Evolutionary conservation across 2,797 vertebrate genomes (phyloP), one percentile per base, ranked within the genome.

Genomic region (Crenuchus spilurus): DNA sequence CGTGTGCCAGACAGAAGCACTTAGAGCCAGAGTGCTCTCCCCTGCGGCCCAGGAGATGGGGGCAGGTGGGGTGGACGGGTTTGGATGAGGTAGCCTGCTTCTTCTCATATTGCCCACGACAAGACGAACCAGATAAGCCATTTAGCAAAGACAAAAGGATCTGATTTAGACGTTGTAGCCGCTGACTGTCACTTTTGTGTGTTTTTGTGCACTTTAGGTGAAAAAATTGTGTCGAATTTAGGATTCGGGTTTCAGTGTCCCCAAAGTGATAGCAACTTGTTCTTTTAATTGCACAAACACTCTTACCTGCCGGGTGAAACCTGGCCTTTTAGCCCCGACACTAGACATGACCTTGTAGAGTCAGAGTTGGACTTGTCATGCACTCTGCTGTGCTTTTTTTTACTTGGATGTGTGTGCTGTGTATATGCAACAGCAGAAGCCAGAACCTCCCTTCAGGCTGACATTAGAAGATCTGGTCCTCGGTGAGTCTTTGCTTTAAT

Each of bases 261-360:
- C 67, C 35, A 41, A 72, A 75, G 68, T 33, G 49, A 75, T 67
- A 58, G 69, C 72, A 72, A 16, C 73, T 66, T 81, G 75, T 78
- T 72, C 67, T 75, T 75, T 68, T 81, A 75, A 72, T 78, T 78
- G 79, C 64, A 55, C 63, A 41, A 72, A 76, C 74, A 76, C 70
- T 70, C 42, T 37, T 76, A 80, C 58, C 78, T 80, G 78, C 70
- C 42, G 48, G n/a, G 28, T 80, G 78, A 80, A 75, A 75, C 79
- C 72, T 74, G 54, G 75, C 64, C 72, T 61, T 41, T 61, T 55
- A 33, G 60, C 41, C 58, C n/a, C 55, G 31, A 44, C 68, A 55
- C 79, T 33, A 26, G 54, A 75, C 46, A 54, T 78, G 75, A 81
- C 79, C 79, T 81, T 81, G 72, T 66, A 52, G 22, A 51, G 54